Evolutionary conservation across 2,797 vertebrate species (phyloP), one percentile per base, ranked within the genome.

Genomic region (Pitangus sulphuratus): DNA sequence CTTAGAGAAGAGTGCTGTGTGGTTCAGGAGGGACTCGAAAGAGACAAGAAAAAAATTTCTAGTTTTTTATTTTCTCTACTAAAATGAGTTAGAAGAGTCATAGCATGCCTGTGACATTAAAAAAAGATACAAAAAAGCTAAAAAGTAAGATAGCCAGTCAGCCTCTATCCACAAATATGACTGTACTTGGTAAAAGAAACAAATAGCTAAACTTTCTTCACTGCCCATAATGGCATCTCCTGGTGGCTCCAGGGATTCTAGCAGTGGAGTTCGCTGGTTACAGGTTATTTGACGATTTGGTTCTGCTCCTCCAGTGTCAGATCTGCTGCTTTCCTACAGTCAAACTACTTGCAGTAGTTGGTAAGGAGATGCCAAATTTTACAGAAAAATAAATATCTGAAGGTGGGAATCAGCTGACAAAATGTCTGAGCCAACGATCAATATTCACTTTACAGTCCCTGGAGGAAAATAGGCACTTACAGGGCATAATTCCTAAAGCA

Each of bases 361-460:
- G 40, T 81, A 71, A 92, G 20, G 60, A 3, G 37, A 84, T 45
- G 24, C 11, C 14, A 39, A 51, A 54, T 88, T 86, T 45, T 72
- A 56, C 14, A 50, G 45, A 65, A 93, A 84, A 86, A 82, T 40
- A 65, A 74, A 37, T 62, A 80, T 61, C 37, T 61, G n/a, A 84
- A 83, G 44, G 60, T 93, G 76, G 24, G 51, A 93, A 82, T 85
- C 71, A 92, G 31, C 68, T 74, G 71, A 64, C 64, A 40, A 84
- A 80, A 2, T 17, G 4, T 60, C 33, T 70, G 53, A 83, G 56
- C 18, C 37, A 85, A 53, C 7, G 0, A 95, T 91, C 89, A 89
- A 85, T 87, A 51, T 56, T 89, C 82, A 87, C 79, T 92, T 95
- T 86, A 50, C 26, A 80, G 24, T 68, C 89, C 26, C 76, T 42